Conservation (phyloP, 2,113 vertebrate genomes). For the Alexandromys fortis region DNA sequence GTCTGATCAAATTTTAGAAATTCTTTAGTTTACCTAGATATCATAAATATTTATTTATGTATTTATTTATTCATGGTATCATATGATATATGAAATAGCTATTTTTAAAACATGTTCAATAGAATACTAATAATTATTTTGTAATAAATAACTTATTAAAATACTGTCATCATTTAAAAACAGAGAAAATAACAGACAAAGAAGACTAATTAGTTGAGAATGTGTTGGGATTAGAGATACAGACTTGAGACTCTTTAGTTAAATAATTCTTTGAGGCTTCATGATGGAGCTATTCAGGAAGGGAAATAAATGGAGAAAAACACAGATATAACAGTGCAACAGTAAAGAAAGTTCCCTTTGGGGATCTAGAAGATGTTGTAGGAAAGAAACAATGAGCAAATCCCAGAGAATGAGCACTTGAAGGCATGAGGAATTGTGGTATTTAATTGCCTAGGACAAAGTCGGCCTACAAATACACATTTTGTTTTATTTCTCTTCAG, state of each 20-base stretch:
- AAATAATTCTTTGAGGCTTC: not conserved
- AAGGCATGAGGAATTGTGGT: not conserved
- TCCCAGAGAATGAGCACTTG: not conserved
- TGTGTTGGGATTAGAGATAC: not conserved
- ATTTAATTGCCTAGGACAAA: not conserved
- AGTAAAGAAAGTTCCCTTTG: not conserved
- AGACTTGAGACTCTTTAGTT: not conserved
- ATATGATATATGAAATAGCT: too few species aligned
- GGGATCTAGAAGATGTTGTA: not conserved
- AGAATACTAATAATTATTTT: not conserved
- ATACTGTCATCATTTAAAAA: not conserved
- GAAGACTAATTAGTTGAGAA: not conserved
- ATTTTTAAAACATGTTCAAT: not conserved
- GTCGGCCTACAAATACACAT: not conserved
- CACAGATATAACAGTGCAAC: not conserved
- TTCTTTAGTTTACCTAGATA: not conserved
- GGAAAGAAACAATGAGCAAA: not conserved
- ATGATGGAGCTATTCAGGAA: not conserved
- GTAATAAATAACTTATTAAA: not conserved
- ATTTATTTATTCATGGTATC: too few species aligned
- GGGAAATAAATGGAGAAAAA: not conserved
- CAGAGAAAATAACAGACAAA: not conserved
- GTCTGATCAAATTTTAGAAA: not conserved
- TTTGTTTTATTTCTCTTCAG: not conserved
- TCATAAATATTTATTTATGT: not conserved